Evolutionary conservation across 2,888 invertebrate species (phyloP), one percentile per base, ranked within the genome.

Genomic region (Graphium colonna): DNA sequence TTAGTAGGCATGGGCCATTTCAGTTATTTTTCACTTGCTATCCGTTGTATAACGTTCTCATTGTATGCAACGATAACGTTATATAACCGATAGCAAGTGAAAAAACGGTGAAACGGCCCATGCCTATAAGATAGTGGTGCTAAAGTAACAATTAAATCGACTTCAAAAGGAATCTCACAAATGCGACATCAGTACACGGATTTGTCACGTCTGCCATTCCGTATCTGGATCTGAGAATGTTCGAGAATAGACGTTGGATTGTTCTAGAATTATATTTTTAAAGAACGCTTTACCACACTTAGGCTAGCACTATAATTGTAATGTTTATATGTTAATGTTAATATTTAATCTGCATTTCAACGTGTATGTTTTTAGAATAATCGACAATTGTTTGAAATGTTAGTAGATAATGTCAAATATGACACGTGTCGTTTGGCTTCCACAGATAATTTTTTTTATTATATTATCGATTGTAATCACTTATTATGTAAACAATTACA

Each of bases 231-330:
- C 12, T 52, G 45, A 44, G 41, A 47, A 16, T 33, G 41, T 41
- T 16, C n/a, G 8, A 8, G 33, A 39, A 44, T 42, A 49, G 42
- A 38, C 51, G 41, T 53, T 54, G 51, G 45, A 49, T 51, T 47
- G 43, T 38, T 51, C 44, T 55, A 49, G 45, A 59, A 48, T 51
- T 47, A 51, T 59, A 52, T 52, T 60, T 58, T 62, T 67, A 66
- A 73, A 66, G 60, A 73, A 67, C 64, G 71, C 74, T 77, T 80
- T 82, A 82, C 81, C 82, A 79, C 75, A 77, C 64, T 60, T 79
- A 79, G 73, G 63, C 60, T 74, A 74, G 66, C 59, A 55, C 57
- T 64, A 64, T 73, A 68, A 58, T 60, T 57, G 65, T 59, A 52
- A 63, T 67, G 65, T 66, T 67, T 68, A 69, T 49, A 64, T 71